phyloP scores from a whole-genome alignment of 2,888 invertebrate species.

The Dromius quadrimaculatus region DNA sequence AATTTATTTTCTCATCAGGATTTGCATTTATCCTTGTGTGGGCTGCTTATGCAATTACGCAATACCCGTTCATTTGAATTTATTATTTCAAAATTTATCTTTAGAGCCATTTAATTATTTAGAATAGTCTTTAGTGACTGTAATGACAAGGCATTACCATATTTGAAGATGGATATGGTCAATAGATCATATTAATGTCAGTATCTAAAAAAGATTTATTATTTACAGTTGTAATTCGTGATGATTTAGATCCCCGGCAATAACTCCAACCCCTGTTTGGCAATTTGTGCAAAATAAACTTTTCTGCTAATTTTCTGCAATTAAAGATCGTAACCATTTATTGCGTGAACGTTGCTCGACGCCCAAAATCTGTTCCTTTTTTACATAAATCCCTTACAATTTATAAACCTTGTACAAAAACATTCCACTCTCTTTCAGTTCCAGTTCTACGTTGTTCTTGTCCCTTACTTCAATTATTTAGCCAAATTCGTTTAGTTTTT shows the following conservation, averaged over 20 bases:
- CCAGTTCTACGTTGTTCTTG: constrained; percentile 10
- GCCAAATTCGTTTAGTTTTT: constrained; percentile 45
- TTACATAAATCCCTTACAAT: constrained; percentile 31
- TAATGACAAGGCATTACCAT: constrained; percentile 1
- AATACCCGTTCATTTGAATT: constrained; percentile 1
- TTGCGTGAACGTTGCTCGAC: not conserved
- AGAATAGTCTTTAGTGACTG: constrained; percentile 1
- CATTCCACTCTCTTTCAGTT: constrained; percentile 28
- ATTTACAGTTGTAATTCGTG: too few relatives aligned
- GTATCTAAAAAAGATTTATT: too few relatives aligned
- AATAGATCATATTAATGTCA: not conserved
- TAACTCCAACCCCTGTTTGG: too few relatives aligned
- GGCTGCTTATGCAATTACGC: constrained; percentile 5
- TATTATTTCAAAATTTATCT: constrained; percentile 28
- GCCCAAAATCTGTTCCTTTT: constrained; percentile 26
- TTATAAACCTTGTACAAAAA: constrained; percentile 36
- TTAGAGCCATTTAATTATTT: constrained; percentile 21
- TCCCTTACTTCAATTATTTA: constrained; percentile 39
- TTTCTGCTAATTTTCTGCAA: not conserved
- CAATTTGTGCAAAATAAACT: constrained; percentile 1
- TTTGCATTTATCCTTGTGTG: constrained; percentile 38
- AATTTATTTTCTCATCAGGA: constrained; percentile 21
- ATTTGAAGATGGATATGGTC: constrained; percentile 1
- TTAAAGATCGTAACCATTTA: constrained; percentile 11
- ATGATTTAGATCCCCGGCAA: too few relatives aligned